Conservation (phyloP, 2,888 invertebrate species). For the Heterodera filipjevi region DNA sequence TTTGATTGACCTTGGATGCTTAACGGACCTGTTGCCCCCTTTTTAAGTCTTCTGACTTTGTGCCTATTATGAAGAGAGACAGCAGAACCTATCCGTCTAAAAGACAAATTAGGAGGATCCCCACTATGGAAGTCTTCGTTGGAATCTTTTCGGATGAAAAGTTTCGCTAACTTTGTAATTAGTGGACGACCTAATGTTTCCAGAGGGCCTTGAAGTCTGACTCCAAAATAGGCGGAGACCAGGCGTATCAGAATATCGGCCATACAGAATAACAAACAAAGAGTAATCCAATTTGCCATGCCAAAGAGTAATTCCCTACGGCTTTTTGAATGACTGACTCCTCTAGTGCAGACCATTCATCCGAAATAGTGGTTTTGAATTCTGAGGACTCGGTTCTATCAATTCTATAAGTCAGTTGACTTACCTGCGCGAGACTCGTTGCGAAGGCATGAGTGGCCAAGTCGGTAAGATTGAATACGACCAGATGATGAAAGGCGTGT, state of each 20-base stretch:
- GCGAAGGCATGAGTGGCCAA: neutral
- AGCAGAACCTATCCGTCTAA: neutral
- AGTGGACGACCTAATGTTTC: neutral
- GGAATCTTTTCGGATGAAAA: neutral
- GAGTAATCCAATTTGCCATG: neutral
- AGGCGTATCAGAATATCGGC: neutral
- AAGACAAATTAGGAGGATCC: neutral
- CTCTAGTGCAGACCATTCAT: neutral
- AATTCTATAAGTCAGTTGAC: neutral
- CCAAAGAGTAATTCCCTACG: neutral
- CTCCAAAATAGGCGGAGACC: neutral
- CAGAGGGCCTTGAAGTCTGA: neutral
- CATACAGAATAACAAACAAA: neutral
- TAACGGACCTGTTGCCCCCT: neutral
- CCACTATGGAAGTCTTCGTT: rapidly evolving
- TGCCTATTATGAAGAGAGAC: neutral
- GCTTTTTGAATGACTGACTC: neutral
- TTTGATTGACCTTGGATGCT: neutral
- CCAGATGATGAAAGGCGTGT: neutral
- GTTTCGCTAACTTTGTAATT: neutral
- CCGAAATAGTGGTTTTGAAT: neutral
- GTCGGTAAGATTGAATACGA: neutral
- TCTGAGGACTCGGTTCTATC: neutral
- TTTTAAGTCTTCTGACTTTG: neutral
- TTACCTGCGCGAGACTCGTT: neutral